phyloP scores from a whole-genome alignment of 2,888 invertebrate species.

The Erpobdella octoculata region DNA sequence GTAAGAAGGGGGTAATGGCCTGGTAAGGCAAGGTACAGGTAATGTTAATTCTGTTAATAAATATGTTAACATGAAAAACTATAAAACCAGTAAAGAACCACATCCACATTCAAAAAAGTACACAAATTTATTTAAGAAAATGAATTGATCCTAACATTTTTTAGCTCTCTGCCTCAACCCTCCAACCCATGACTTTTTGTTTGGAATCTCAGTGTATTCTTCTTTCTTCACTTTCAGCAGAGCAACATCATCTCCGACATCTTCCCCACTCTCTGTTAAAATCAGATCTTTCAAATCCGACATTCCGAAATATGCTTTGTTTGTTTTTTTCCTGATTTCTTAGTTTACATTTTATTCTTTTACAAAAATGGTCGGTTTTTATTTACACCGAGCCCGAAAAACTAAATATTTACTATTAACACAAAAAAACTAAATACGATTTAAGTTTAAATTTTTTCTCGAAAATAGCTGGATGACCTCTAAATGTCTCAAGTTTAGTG shows the following conservation, averaged over 20 bases:
- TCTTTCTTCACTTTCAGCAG: background rate
- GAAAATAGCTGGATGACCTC: too few species aligned
- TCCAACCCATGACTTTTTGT: constrained; percentile 17
- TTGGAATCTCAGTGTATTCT: background rate
- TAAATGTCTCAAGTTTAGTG: too few species aligned
- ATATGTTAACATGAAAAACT: too few species aligned
- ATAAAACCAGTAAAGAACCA: background rate
- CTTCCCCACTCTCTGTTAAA: background rate
- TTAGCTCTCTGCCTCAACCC: constrained; percentile 24
- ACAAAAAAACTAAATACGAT: too few species aligned
- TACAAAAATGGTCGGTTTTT: too few species aligned
- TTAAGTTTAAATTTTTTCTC: too few species aligned
- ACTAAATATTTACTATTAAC: too few species aligned
- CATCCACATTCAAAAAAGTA: background rate
- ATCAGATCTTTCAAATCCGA: background rate
- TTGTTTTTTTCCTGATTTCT: background rate
- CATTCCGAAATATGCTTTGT: background rate
- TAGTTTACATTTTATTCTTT: background rate
- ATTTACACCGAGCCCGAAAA: too few species aligned
- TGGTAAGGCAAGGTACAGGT: too few species aligned
- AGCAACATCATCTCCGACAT: constrained; percentile 7
- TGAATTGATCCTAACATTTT: background rate
- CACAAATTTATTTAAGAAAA: background rate
- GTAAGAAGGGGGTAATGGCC: too few species aligned
- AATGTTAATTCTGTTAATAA: too few species aligned